Evolutionary conservation across 2,888 invertebrate genomes (phyloP).

Genomic region (Pandemis corylana): DNA sequence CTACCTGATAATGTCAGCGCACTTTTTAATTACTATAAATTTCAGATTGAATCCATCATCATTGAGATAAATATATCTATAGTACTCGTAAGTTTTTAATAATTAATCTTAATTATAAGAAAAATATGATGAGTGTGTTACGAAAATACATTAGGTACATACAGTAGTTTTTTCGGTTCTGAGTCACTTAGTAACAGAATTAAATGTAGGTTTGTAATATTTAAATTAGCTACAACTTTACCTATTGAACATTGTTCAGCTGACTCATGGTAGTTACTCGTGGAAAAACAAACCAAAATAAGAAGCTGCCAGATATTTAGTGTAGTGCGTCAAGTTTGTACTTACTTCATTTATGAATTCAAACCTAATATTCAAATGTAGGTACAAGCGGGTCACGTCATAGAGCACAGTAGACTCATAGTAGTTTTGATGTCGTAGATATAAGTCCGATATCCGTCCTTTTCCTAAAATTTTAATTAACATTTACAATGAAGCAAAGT

Average conservation of each 20-base stretch:
- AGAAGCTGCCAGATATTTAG: not conserved
- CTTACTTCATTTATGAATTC: not conserved
- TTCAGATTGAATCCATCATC: no score
- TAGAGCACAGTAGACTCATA: not conserved
- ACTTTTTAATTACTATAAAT: no score
- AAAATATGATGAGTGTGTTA: no score
- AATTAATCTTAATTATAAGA: no score
- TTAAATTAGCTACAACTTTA: not conserved
- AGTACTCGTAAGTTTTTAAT: no score
- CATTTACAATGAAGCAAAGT: not conserved
- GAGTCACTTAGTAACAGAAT: not conserved
- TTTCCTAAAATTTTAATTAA: not conserved
- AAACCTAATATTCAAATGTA: no score
- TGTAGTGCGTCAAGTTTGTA: not conserved
- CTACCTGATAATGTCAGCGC: no score
- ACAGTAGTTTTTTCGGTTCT: not conserved
- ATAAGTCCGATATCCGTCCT: constrained; percentile 14
- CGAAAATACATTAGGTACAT: not conserved
- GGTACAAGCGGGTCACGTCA: not conserved
- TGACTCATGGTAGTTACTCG: not conserved
- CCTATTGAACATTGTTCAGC: not conserved
- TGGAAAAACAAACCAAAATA: not conserved
- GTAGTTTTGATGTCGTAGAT: constrained; percentile 12
- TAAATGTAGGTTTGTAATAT: not conserved
- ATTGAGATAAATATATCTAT: no score